phyloP scores from a whole-genome alignment of 1,140 invertebrate genomes.

The Zaprionus inermis region DNA sequence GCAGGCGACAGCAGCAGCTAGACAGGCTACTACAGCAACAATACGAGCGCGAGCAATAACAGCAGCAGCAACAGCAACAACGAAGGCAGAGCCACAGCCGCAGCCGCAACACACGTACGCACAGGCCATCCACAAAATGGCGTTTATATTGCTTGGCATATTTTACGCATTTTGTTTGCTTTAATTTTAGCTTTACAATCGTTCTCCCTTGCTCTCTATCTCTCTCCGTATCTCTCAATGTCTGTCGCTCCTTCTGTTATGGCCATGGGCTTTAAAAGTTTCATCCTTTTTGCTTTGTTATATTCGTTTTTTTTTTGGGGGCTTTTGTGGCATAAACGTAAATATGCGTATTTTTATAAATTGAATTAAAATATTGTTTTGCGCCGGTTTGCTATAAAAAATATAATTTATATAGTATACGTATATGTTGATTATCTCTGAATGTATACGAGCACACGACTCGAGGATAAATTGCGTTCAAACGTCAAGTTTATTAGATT shows the following conservation, averaged over 20 bases:
- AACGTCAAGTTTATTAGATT: slow-evolving; percentile 28
- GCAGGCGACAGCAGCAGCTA: slow-evolving; percentile 30
- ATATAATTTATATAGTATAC: not conserved
- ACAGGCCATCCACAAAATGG: slow-evolving; percentile 50
- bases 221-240: not conserved
- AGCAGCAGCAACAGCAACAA: slow-evolving; percentile 14
- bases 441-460: too few species aligned
- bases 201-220: not conserved
- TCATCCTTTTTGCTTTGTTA: slow-evolving; percentile 11
- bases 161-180: slow-evolving; percentile 59
- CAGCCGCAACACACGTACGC: slow-evolving; percentile 50
- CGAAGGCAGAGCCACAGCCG: slow-evolving; percentile 15
- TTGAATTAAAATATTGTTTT: slow-evolving; percentile 44
- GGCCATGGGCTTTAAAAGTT: slow-evolving; percentile 5
- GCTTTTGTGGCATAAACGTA: slow-evolving; percentile 18
- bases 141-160: slow-evolving; percentile 58
- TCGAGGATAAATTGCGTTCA: slow-evolving; percentile 29
- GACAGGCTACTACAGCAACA: slow-evolving; percentile 29
- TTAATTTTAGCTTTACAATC: slow-evolving; percentile 43
- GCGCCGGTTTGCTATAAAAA: slow-evolving; percentile 1
- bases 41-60: slow-evolving; percentile 14
- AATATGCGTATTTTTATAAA: slow-evolving; percentile 32
- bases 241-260: not conserved
- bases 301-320: slow-evolving; percentile 7
- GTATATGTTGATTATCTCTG: slow-evolving; percentile 2